Conservation (phyloP, 2,888 invertebrate genomes). For the Xanthorhoe designata region DNA sequence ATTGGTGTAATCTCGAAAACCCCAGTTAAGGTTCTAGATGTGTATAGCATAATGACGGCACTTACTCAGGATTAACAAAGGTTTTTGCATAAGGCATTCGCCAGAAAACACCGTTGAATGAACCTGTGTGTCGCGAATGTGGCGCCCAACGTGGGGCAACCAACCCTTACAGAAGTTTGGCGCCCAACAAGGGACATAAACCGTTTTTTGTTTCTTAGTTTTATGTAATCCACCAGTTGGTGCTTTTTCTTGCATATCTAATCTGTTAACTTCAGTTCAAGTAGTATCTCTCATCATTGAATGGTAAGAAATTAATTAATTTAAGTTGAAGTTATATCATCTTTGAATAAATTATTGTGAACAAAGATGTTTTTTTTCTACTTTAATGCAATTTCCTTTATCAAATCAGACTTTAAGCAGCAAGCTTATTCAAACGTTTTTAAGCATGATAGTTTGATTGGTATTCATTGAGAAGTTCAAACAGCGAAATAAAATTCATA, state of each 20-base stretch:
- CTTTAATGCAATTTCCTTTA: too few relatives aligned
- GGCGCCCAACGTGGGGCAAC: slow-evolving; percentile 9
- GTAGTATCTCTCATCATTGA: background rate
- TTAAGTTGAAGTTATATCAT: too few relatives aligned
- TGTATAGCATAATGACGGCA: background rate
- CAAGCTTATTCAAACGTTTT: too few relatives aligned
- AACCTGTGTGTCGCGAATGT: background rate
- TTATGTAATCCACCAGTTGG: background rate
- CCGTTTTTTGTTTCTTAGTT: background rate
- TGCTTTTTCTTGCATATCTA: background rate
- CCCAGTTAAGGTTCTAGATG: background rate
- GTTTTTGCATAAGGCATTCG: background rate
- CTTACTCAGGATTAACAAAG: background rate
- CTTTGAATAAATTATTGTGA: too few relatives aligned
- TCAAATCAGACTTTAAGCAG: too few relatives aligned
- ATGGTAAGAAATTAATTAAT: too few relatives aligned
- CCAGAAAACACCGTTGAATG: background rate
- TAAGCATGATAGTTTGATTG: too few relatives aligned
- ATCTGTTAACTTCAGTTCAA: background rate
- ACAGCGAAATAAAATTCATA: too few relatives aligned
- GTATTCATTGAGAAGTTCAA: too few relatives aligned
- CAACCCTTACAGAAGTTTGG: slow-evolving; percentile 2
- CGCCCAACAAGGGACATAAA: background rate
- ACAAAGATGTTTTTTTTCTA: too few relatives aligned
- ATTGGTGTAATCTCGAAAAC: background rate